phyloP scores from a whole-genome alignment of 2,888 invertebrate species.

The Pyrochroa serraticornis region DNA sequence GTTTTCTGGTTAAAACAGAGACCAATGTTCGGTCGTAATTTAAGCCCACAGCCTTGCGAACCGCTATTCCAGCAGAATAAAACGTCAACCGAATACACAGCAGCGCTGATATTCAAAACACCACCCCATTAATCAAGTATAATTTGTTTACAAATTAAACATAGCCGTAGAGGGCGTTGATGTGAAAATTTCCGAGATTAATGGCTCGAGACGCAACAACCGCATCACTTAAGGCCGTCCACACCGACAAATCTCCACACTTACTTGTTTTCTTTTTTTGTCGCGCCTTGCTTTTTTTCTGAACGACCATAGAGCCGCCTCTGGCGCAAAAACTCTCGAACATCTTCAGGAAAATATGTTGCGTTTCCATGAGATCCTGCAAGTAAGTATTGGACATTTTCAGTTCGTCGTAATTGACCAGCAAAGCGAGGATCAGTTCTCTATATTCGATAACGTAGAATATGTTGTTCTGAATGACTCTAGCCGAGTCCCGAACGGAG shows the following conservation, averaged over 20 bases:
- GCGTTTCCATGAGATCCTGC: constrained; percentile 86
- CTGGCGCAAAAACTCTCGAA: constrained; percentile 75
- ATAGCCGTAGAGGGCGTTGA: no score
- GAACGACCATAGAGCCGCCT: constrained; percentile 70
- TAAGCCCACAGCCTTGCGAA: no score
- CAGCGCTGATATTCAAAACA: no score
- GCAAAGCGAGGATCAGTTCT: constrained; percentile 81
- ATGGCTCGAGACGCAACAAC: constrained; percentile 3
- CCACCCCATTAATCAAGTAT: no score
- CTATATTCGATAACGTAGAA: constrained; percentile 95
- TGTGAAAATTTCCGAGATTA: neutral
- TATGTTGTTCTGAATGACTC: constrained; percentile 87
- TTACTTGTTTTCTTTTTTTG: constrained; percentile 58
- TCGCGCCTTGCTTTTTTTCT: constrained; percentile 66
- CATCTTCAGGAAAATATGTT: constrained; percentile 90
- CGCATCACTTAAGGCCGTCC: constrained; percentile 2
- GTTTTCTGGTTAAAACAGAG: no score
- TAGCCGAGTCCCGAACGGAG: constrained; percentile 77
- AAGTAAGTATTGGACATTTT: constrained; percentile 86
- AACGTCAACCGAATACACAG: no score
- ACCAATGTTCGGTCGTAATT: no score
- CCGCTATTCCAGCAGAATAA: no score
- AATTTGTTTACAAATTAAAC: no score
- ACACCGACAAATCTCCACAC: constrained; percentile 16
- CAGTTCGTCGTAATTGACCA: constrained; percentile 82